Percentiles rank a stretch among this genome's conserved stretches.
Conservation (phyloP, 2,113 vertebrate genomes). For the Colaptes auratus region DNA sequence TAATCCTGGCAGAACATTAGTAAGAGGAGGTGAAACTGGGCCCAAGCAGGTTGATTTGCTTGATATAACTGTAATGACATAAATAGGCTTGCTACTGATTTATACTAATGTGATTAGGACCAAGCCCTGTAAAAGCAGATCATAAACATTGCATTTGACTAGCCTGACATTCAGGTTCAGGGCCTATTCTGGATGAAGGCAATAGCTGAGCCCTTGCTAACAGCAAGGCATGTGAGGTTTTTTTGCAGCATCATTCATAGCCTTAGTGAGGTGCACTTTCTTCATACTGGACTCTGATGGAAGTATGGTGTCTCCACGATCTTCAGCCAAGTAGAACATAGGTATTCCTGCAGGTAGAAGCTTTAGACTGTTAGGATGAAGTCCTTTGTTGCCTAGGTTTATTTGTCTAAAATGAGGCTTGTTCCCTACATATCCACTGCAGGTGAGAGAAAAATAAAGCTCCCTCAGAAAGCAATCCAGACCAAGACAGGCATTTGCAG, state of each 20-base stretch:
- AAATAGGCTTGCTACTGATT: background rate
- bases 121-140: background rate
- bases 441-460: background rate
- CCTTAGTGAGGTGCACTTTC: background rate
- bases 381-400: rapidly evolving
- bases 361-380: background rate
- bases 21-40: background rate
- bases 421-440: background rate
- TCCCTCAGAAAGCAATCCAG: background rate
- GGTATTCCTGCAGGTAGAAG: background rate
- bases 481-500: background rate
- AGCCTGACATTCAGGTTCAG: background rate
- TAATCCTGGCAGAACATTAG: constrained; percentile 33
- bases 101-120: background rate
- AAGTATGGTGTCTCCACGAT: background rate
- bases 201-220: background rate
- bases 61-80: background rate
- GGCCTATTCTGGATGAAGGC: background rate
- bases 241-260: background rate
- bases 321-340: background rate
- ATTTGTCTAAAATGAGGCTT: background rate
- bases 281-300: background rate
- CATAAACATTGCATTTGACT: background rate
- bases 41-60: background rate
- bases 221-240: rapidly evolving